These are phyloP conservation scores for Nomada flava DNA, from an alignment of 2,888 invertebrate species.

Conservation along the genomic window DNA sequence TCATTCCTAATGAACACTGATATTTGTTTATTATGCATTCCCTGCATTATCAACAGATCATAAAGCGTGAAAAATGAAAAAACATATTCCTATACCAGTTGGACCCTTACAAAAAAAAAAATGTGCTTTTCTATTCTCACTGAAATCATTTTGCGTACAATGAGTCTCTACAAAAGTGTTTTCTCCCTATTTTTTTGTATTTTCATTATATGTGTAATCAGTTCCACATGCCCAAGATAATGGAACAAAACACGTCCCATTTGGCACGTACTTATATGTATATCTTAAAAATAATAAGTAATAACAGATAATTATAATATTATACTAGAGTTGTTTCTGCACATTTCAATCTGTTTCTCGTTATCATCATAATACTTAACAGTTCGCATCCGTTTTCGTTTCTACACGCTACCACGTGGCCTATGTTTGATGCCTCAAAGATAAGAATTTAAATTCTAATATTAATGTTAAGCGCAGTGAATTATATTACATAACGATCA, in stretches of 20 bases:
- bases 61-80: neutral
- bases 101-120: slow-evolving; percentile 15
- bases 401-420: slow-evolving; percentile 52
- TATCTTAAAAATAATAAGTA: slow-evolving; percentile 64
- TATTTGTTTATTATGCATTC: neutral
- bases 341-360: slow-evolving; percentile 36
- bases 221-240: slow-evolving; percentile 65
- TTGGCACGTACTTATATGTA: slow-evolving; percentile 46
- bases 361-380: slow-evolving; percentile 64
- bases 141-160: slow-evolving; percentile 25
- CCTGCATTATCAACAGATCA: neutral
- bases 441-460: slow-evolving; percentile 3
- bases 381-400: slow-evolving; percentile 44
- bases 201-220: slow-evolving; percentile 64
- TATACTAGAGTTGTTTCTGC: slow-evolving; percentile 49
- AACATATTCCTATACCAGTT: slow-evolving; percentile 1
- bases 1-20: neutral
- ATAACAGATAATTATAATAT: slow-evolving; percentile 63
- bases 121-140: slow-evolving; percentile 17
- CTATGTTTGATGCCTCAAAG: slow-evolving; percentile 20
- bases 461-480: slow-evolving; percentile 7
- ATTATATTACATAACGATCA: slow-evolving; percentile 16
- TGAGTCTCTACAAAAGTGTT: slow-evolving; percentile 50
- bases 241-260: slow-evolving; percentile 50
- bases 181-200: neutral